Conservation (phyloP, 2,888 invertebrate genomes). For the Busseola fusca region DNA sequence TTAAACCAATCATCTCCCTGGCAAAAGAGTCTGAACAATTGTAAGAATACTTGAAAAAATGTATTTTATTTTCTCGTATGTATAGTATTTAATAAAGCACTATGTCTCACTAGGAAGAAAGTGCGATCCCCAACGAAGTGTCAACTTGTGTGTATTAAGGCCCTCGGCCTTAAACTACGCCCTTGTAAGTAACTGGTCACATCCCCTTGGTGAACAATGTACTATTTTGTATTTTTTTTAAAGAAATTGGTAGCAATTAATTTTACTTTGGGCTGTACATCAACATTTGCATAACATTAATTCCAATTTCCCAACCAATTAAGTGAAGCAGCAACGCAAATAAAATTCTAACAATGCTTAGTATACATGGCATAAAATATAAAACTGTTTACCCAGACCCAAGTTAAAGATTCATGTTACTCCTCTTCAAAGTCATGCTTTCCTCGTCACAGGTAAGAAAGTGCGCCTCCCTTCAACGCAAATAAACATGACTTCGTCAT, state of each 20-base stretch:
- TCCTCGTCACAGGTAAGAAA: slow-evolving; percentile 77
- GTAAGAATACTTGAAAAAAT: too few species aligned
- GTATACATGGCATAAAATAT: slow-evolving; percentile 64
- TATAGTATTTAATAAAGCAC: too few species aligned
- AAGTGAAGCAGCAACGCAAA: slow-evolving; percentile 39
- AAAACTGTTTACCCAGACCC: slow-evolving; percentile 76
- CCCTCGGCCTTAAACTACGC: neutral
- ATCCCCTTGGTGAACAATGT: neutral
- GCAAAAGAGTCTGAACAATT: too few species aligned
- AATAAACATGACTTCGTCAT: slow-evolving; percentile 87
- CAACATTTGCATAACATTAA: neutral
- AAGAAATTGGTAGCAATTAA: neutral
- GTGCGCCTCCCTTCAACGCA: slow-evolving; percentile 79
- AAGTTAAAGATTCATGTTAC: slow-evolving; percentile 78
- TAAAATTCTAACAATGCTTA: slow-evolving; percentile 51
- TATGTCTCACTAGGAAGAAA: neutral
- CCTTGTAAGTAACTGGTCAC: too few species aligned
- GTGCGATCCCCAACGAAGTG: neutral
- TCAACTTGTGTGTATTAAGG: neutral
- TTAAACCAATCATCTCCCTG: neutral
- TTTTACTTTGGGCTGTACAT: neutral
- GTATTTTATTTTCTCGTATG: too few species aligned
- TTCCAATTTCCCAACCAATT: slow-evolving; percentile 28
- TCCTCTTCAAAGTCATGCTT: slow-evolving; percentile 79
- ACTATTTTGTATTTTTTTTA: neutral